Evolutionary conservation across 2,888 invertebrate genomes (phyloP).

Genomic region (Lordiphosa andalusiaca): DNA sequence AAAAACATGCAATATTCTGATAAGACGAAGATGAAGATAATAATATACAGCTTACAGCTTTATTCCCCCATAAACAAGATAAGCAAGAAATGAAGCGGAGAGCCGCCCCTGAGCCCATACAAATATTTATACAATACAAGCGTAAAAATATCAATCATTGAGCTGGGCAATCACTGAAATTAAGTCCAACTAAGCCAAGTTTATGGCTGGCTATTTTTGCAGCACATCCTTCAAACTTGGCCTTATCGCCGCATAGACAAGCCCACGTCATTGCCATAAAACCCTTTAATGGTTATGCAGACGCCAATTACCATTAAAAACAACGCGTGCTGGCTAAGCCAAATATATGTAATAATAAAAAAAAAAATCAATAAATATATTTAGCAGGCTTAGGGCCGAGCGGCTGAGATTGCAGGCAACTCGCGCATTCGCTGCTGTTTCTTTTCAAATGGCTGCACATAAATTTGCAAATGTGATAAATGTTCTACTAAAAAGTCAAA

Average conservation of each 20-base stretch:
- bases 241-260: slow-evolving; percentile 1
- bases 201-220: slow-evolving; percentile 23
- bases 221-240: slow-evolving; percentile 7
- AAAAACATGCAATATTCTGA: too few relatives aligned
- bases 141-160: slow-evolving; percentile 32
- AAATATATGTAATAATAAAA: slow-evolving; percentile 18
- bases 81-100: too few relatives aligned
- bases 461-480: slow-evolving; percentile 73
- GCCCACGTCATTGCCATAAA: slow-evolving; percentile 53
- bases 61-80: too few relatives aligned
- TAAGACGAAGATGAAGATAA: too few relatives aligned
- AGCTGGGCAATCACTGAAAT: not conserved
- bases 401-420: slow-evolving; percentile 47
- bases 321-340: slow-evolving; percentile 14
- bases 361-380: slow-evolving; percentile 36
- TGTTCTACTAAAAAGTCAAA: slow-evolving; percentile 57
- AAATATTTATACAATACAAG: too few relatives aligned
- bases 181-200: slow-evolving; percentile 32
- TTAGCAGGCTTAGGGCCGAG: slow-evolving; percentile 5
- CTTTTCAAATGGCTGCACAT: slow-evolving; percentile 48
- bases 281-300: slow-evolving; percentile 45
- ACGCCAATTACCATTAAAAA: slow-evolving; percentile 48
- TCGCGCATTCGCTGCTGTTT: slow-evolving; percentile 10
- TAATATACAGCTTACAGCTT: too few relatives aligned
- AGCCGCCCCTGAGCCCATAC: too few relatives aligned